Evolutionary conservation across 2,113 vertebrate genomes (phyloP), one percentile per base, ranked within the genome.

Genomic region (Caloenas nicobarica): DNA sequence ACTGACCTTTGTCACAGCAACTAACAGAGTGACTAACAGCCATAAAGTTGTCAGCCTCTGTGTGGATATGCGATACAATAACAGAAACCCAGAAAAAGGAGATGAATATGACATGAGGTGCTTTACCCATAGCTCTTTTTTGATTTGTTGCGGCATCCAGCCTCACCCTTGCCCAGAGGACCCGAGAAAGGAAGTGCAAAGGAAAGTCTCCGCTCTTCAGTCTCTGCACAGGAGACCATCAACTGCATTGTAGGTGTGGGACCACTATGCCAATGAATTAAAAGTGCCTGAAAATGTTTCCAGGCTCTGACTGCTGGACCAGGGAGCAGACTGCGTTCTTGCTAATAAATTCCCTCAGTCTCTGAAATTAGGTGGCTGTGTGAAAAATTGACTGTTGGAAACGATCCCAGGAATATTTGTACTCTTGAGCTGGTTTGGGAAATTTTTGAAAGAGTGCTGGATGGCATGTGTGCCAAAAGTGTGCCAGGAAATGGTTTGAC

Each of bases 341-440:
- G 38, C 28, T 92, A 78, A 86, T 60, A 93, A 81, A 91, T 91
- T 86, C 77, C 61, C 38, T 87, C 64, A 11, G 42, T 56, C 86
- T 79, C 46, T 86, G 80, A 89, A 89, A 86, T 91, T 53, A 91
- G 70, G 86, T 84, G 86, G 65, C 83, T 93, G 44, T 3, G 3
- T 92, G 83, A 93, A 96, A 92, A 95, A 86, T 42, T 81, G 91
- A 15, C 80, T 85, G 22, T 64, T 93, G 89, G 93, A 95, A 95
- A 91, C 44, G 26, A 9, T 85, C 86, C 94, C 28, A 3, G 83
- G 84, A 91, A 79, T 89, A 89, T 84, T 92, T 92, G 36, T 81
- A 78, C 5, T 92, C 80, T 53, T 28, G 8, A 36, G 42, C 14
- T 81, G 77, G 58, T 60, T 64, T 91, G 81, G 70, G 77, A 93